Conservation (phyloP, 1,140 invertebrate genomes). For the Babylonia areolata region DNA sequence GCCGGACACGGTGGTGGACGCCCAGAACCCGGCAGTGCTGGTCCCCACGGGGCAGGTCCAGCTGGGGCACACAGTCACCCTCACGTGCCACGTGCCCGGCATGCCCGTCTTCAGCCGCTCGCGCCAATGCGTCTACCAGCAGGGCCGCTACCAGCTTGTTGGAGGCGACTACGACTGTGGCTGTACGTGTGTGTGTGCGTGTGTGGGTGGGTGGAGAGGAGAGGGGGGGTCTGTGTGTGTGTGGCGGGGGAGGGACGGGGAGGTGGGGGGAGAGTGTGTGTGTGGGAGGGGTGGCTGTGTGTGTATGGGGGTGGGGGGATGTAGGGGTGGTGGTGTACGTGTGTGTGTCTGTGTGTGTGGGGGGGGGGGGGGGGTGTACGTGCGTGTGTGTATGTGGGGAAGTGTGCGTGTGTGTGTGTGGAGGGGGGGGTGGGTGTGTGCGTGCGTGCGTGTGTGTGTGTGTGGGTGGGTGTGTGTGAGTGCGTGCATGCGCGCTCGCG, state of each 20-base stretch:
- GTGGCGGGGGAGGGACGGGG: too few species aligned
- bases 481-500: background rate
- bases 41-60: background rate
- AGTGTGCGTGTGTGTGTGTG: background rate
- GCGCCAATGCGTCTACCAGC: background rate
- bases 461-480: background rate
- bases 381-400: background rate
- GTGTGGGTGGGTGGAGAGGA: background rate
- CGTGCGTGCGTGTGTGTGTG: background rate
- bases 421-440: background rate
- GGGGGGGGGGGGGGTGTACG: background rate
- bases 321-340: background rate
- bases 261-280: background rate
- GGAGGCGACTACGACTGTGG: constrained; percentile 33
- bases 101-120: background rate
- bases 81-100: constrained; percentile 34
- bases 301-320: background rate
- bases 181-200: background rate
- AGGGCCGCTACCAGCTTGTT: constrained; percentile 5
- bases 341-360: background rate
- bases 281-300: background rate
- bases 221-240: too few species aligned
- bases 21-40: constrained; percentile 7
- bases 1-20: constrained; percentile 5
- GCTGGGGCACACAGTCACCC: background rate